These are phyloP conservation scores for Montipora sp. DNA, from an alignment of 64 coral and sea anemone species.

Conservation along the genomic window DNA sequence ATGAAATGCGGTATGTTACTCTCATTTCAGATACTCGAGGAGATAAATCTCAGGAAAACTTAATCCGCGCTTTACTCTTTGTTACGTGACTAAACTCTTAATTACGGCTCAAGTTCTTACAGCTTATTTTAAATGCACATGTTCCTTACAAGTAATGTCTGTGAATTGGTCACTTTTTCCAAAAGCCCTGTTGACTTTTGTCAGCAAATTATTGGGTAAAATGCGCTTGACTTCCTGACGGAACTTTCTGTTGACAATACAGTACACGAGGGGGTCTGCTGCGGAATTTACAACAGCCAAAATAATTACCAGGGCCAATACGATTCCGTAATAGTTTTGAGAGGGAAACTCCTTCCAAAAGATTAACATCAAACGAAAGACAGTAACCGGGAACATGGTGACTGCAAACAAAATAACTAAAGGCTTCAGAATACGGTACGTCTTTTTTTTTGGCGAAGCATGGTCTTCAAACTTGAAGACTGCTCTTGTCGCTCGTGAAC, in stretches of 20 bases:
- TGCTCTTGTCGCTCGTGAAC: background rate
- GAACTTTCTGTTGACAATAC: conserved; percentile 53
- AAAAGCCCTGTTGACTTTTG: background rate
- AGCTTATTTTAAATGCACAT: no score
- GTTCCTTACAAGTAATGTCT: background rate
- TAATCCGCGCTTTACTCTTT: no score
- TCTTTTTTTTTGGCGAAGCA: conserved; percentile 70
- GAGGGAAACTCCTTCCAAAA: background rate
- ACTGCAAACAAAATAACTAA: conserved; percentile 62
- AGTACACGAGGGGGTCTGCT: conserved; percentile 60
- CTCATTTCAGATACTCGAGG: no score
- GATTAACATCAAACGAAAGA: background rate
- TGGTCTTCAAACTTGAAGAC: conserved; percentile 30
- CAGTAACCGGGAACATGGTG: conserved; percentile 40
- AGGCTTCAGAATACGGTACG: conserved; percentile 53
- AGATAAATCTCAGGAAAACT: no score
- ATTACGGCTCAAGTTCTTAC: no score
- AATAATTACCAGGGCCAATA: conserved; percentile 26
- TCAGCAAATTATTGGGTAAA: background rate
- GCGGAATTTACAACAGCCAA: conserved; percentile 48
- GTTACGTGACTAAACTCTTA: no score
- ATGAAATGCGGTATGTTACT: no score
- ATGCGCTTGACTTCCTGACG: conserved; percentile 23
- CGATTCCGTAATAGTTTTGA: conserved; percentile 4
- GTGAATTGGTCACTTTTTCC: background rate